Conservation (phyloP, 2,113 vertebrate species). For the Charina bottae region DNA sequence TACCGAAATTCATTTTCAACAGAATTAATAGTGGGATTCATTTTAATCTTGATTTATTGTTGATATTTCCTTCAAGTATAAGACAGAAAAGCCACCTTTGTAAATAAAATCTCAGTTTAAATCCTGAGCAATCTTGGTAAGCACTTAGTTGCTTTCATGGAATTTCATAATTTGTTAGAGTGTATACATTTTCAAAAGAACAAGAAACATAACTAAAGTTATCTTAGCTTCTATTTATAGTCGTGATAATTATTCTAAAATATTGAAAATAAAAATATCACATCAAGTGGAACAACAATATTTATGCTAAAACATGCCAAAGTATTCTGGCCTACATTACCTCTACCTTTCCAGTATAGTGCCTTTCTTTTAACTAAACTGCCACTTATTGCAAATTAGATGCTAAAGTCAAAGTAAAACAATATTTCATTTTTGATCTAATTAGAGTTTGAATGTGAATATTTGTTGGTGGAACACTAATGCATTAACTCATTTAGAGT, state of each 20-base stretch:
- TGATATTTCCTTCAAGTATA: background rate
- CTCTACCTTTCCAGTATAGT: background rate
- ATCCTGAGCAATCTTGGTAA: background rate
- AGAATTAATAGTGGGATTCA: background rate
- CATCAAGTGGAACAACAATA: background rate
- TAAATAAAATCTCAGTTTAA: background rate
- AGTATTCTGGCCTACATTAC: background rate
- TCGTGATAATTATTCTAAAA: background rate
- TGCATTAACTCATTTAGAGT: slow-evolving; percentile 1
- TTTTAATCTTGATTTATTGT: background rate
- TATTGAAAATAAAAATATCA: slow-evolving; percentile 7
- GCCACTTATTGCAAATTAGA: slow-evolving; percentile 20
- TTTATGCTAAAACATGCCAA: background rate
- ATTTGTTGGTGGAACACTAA: slow-evolving; percentile 48
- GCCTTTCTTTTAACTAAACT: slow-evolving; percentile 20
- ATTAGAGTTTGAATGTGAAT: slow-evolving; percentile 52
- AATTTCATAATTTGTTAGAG: background rate
- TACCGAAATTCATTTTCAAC: background rate
- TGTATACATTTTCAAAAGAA: background rate
- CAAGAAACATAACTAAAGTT: background rate
- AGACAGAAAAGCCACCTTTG: background rate
- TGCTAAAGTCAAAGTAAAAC: slow-evolving; percentile 25
- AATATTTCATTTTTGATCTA: slow-evolving; percentile 55
- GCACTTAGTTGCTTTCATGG: background rate
- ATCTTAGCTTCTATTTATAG: background rate